Percentiles rank a stretch among this genome's conserved stretches.
Evolutionary conservation across 2,797 vertebrate genomes (phyloP).

Genomic region (Cynodonichthys magdalenae): DNA sequence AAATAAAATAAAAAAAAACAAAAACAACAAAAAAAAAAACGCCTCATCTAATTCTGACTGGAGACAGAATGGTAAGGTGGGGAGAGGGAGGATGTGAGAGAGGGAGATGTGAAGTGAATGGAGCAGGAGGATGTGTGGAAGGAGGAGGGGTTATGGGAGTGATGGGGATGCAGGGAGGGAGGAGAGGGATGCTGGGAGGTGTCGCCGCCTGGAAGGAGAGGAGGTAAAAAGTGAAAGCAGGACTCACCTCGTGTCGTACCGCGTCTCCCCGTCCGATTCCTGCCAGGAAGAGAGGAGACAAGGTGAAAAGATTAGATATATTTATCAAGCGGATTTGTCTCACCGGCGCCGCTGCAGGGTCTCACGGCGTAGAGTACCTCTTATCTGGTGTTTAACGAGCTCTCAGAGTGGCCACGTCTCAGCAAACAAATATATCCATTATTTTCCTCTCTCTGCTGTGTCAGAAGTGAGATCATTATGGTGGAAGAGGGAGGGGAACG

Average conservation of each 20-base stretch:
- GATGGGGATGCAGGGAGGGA: slow-evolving; percentile 45
- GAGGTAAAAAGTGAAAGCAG: slow-evolving; percentile 67
- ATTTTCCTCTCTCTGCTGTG: slow-evolving; percentile 51
- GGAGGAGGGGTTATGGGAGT: slow-evolving; percentile 57
- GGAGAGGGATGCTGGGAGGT: slow-evolving; percentile 47
- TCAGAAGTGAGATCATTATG: slow-evolving; percentile 52
- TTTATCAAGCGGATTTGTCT: slow-evolving; percentile 73
- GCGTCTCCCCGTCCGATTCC: slow-evolving; percentile 91
- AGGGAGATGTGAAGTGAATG: slow-evolving; percentile 61
- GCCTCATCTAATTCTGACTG: slow-evolving; percentile 72
- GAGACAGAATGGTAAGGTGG: slow-evolving; percentile 66
- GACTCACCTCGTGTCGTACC: slow-evolving; percentile 92
- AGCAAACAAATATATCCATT: slow-evolving; percentile 72
- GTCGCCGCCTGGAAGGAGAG: slow-evolving; percentile 48
- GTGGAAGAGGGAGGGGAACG: slow-evolving; percentile 24
- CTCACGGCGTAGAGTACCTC: slow-evolving; percentile 48
- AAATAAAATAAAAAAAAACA: too few relatives aligned
- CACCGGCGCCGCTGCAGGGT: slow-evolving; percentile 33
- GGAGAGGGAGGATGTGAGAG: slow-evolving; percentile 19
- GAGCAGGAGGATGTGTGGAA: slow-evolving; percentile 61
- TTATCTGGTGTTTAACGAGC: slow-evolving; percentile 72
- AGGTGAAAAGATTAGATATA: slow-evolving; percentile 66
- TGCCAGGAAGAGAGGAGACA: slow-evolving; percentile 77
- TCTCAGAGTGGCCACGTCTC: slow-evolving; percentile 57
- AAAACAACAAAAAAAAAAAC: slow-evolving; percentile 33